These are phyloP conservation scores for Tetropium fuscum DNA, from an alignment of 2,888 invertebrate genomes.

Conservation along the genomic window DNA sequence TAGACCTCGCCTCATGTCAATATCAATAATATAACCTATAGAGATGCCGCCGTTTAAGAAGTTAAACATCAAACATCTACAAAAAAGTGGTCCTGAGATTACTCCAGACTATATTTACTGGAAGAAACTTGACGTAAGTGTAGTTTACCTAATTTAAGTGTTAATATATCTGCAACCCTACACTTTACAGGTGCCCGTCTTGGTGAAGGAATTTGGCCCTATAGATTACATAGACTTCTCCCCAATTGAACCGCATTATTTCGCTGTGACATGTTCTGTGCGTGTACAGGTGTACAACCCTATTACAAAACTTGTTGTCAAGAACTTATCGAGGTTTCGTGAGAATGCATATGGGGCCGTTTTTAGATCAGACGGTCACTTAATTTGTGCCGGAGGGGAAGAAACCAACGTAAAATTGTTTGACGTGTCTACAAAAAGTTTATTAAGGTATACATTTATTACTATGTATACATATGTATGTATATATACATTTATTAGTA, in stretches of 20 bases:
- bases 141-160: not conserved
- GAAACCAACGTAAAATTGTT: slow-evolving; percentile 90
- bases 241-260: slow-evolving; percentile 88
- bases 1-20: not conserved
- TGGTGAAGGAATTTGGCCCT: slow-evolving; percentile 92
- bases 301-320: slow-evolving; percentile 83
- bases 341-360: slow-evolving; percentile 88
- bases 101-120: slow-evolving; percentile 88
- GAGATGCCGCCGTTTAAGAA: slow-evolving; percentile 75
- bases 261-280: slow-evolving; percentile 94
- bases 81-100: slow-evolving; percentile 74
- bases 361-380: slow-evolving; percentile 83
- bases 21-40: slow-evolving; percentile 1
- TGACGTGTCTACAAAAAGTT: slow-evolving; percentile 85
- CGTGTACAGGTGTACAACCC: slow-evolving; percentile 90
- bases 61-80: slow-evolving; percentile 76
- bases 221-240: slow-evolving; percentile 94
- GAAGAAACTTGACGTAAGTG: slow-evolving; percentile 86
- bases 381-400: slow-evolving; percentile 92
- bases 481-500: no score
- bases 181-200: slow-evolving; percentile 77
- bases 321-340: slow-evolving; percentile 85
- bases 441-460: slow-evolving; percentile 68
- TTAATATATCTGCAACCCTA: not conserved
- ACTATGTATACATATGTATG: no score